Conservation (phyloP, 2,113 vertebrate genomes). For the Prolemur simus region DNA sequence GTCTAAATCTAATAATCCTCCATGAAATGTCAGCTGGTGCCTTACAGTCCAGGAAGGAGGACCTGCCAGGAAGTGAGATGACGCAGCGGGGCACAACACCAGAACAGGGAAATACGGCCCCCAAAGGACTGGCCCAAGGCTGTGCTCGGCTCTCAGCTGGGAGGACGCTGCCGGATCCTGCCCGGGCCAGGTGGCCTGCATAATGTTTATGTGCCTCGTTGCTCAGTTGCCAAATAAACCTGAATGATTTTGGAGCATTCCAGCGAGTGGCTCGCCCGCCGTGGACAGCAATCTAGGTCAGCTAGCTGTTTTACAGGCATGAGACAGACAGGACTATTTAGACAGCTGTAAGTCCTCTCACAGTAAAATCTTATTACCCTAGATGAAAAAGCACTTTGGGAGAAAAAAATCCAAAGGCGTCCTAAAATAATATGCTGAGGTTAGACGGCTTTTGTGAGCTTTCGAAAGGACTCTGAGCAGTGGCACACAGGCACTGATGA, state of each 20-base stretch:
- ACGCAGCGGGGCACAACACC: not conserved
- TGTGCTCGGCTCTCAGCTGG: not conserved
- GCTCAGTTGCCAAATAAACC: slow-evolving; percentile 70
- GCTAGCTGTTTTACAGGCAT: slow-evolving; percentile 77
- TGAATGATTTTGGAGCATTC: slow-evolving; percentile 67
- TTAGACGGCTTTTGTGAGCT: slow-evolving; percentile 69
- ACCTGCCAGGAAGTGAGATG: not conserved
- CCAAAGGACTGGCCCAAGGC: not conserved
- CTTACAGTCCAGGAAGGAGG: not conserved
- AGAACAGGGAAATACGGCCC: not conserved
- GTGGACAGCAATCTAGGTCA: slow-evolving; percentile 74
- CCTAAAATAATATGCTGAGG: slow-evolving; percentile 79
- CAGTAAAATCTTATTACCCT: slow-evolving; percentile 76
- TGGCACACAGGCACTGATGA: not conserved
- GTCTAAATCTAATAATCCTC: slow-evolving; percentile 19
- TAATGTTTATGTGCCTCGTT: slow-evolving; percentile 59
- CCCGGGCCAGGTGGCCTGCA: slow-evolving; percentile 69
- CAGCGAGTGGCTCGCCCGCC: slow-evolving; percentile 56
- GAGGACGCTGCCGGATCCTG: not conserved
- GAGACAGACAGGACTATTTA: slow-evolving; percentile 83
- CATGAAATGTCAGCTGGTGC: slow-evolving; percentile 39
- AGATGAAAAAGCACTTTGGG: slow-evolving; percentile 80
- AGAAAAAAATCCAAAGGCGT: slow-evolving; percentile 55
- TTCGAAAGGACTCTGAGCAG: slow-evolving; percentile 64
- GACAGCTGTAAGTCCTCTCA: slow-evolving; percentile 82